Evolutionary conservation across 2,797 vertebrate genomes (phyloP), one percentile per base, ranked within the genome.

Genomic region (Clarias laeviceps): DNA sequence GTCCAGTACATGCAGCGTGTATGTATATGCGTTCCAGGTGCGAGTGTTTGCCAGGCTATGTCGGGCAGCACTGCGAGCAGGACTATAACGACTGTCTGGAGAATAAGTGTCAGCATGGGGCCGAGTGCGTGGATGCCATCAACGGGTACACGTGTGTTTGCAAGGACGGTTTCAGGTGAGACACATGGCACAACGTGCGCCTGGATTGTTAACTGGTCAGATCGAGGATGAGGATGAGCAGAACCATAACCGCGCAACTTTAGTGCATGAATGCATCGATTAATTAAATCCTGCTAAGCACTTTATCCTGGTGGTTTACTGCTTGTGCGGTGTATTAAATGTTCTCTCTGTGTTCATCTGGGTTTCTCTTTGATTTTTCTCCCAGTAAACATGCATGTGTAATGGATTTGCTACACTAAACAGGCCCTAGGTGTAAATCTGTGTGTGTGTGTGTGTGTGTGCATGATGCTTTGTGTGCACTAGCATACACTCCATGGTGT

Each of bases 71-170:
- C 88, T 99, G 98, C 0, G 97, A 98, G 90, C 94, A 94, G 88
- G 95, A 98, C 88, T 94, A 94, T 0, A 96, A 99, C 0, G 97
- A 99, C 93, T 99, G 98, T 4, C 85, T 92, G 89, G 94, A 96
- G 89, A 97, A 98, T 89, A 96, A 96, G 91, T 99, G 98, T 90
- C 97, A 95, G 82, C 97, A 99, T 0, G 97, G 97, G 59, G 97
- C 97, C 0, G 94, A 94, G 93, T 99, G 98, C 40, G 93, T 97
- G 84, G 97, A 98, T 0, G 95, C 96, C 0, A 92, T 98, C 92
- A 97, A 97, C 7, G 96, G 97, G 80, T 98, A 99, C 92, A 97
- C 97, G 2, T 99, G 98, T 82, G 82, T 96, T 91, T 99, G 98
- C 73, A 96, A 95, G 65, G 95, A 97, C 89, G 97, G 97, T 50